These are phyloP conservation scores for Rhagoletis pomonella DNA, from an alignment of 1,140 invertebrate genomes.

Conservation along the genomic window DNA sequence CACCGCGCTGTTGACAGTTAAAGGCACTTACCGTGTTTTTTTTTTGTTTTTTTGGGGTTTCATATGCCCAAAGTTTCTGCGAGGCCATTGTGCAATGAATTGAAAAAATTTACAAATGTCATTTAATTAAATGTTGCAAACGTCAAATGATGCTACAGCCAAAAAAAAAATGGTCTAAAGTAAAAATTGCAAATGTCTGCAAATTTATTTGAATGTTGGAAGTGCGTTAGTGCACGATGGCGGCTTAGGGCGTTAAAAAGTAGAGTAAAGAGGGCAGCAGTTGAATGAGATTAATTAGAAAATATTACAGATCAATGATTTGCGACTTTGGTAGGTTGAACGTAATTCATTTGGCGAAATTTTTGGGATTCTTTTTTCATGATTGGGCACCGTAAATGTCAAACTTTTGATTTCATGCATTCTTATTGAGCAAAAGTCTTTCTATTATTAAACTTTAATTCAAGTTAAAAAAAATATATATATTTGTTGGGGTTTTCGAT, in stretches of 20 bases:
- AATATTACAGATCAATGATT: slow-evolving; percentile 1
- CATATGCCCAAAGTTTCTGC: background rate
- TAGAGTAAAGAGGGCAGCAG: background rate
- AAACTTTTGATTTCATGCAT: too few relatives aligned
- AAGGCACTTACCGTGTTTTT: background rate
- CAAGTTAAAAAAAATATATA: too few relatives aligned
- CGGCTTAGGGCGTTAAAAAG: background rate
- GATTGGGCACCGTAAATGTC: too few relatives aligned
- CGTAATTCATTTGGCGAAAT: background rate
- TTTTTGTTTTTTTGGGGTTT: background rate
- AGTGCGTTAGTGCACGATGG: too few relatives aligned
- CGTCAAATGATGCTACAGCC: background rate
- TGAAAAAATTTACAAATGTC: slow-evolving; percentile 36
- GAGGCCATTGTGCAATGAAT: background rate
- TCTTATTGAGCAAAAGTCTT: background rate
- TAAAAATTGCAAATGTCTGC: slow-evolving; percentile 13
- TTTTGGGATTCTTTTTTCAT: background rate
- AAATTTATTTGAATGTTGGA: background rate
- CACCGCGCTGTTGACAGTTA: background rate
- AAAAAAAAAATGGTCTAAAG: background rate
- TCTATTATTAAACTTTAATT: too few relatives aligned
- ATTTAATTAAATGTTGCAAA: slow-evolving; percentile 14
- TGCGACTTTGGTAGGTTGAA: slow-evolving; percentile 8
- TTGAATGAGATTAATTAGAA: slow-evolving; percentile 6
- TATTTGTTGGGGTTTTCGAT: background rate